Conservation (phyloP, 2,113 vertebrate species). For the Coryphaenoides rupestris region DNA sequence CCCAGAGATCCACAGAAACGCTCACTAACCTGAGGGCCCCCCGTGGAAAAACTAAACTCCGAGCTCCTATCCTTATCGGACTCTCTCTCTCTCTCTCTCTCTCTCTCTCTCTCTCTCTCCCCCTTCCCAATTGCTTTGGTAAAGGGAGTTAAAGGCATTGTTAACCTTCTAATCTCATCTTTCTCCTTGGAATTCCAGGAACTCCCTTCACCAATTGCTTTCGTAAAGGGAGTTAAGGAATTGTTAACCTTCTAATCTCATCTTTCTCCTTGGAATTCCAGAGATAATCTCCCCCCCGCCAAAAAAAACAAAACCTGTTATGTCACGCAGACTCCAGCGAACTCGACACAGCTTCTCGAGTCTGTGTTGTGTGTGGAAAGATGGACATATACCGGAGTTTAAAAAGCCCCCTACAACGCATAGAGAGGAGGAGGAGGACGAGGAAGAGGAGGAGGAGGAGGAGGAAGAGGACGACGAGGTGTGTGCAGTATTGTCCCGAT, state of each 20-base stretch:
- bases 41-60: too few species aligned
- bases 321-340: too few species aligned
- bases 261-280: conserved; percentile 43
- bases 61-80: too few species aligned
- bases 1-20: too few species aligned
- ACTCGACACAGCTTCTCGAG: too few species aligned
- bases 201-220: conserved; percentile 2
- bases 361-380: too few species aligned
- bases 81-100: too few species aligned
- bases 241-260: conserved; percentile 49
- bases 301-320: conserved; percentile 12
- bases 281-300: conserved; percentile 29
- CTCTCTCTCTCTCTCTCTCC: too few species aligned
- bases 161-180: conserved; percentile 44
- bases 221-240: conserved; percentile 43
- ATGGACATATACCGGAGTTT: too few species aligned
- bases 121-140: not conserved
- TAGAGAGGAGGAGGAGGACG: too few species aligned
- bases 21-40: too few species aligned
- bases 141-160: conserved; percentile 43
- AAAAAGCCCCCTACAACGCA: too few species aligned
- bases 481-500: not conserved
- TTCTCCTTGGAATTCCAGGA: conserved; percentile 26
- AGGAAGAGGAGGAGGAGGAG: not conserved
- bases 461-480: not conserved